Evolutionary conservation across 1,140 invertebrate species (phyloP), one percentile per base, ranked within the genome.

Genomic region (Spodoptera frugiperda): DNA sequence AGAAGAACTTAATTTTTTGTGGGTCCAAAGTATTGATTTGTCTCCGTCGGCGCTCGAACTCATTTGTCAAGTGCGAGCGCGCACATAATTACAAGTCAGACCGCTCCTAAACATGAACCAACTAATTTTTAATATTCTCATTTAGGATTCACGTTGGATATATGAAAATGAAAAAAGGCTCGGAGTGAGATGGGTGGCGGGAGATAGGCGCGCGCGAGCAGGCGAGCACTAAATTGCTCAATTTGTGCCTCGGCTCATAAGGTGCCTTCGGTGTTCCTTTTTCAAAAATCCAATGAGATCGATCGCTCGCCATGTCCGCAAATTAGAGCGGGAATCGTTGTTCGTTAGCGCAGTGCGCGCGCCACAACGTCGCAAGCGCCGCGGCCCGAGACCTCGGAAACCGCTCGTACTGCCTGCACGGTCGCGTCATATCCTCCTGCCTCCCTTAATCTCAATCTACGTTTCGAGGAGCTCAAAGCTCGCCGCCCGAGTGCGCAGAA

Each of bases 211-310:
- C 59, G 90, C 70, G 83, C 73, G 84, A 89, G 87, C 81, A 78
- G 59, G 87, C 59, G 71, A 81, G 86, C 85, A 86, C 76, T 87
- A 88, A 93, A 93, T 92, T 91, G 91, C 92, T 93, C 91, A 93
- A 93, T 93, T 92, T 91, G 92, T 89, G 89, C 83, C 78, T 82
- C 82, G 80, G 82, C 86, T 88, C 88, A 88, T 88, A 85, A 91
- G 84, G 84, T 84, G 85, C 84, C 81, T 89, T 89, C 84, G 89
- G 78, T 84, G 90, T 90, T 86, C 86, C 90, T 92, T 93, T 89
- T 91, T 85, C 89, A 92, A 93, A 91, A 93, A 90, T 90, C 90
- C 89, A 91, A 92, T 91, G 88, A 93, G 92, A 92, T 93, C 92
- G 91, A 93, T 93, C 89, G 89, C 86, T 89, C 83, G 86, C 89